Base-by-base conservation (phyloP, 2,888 invertebrate species). In the Drosophila formosana region DNA sequence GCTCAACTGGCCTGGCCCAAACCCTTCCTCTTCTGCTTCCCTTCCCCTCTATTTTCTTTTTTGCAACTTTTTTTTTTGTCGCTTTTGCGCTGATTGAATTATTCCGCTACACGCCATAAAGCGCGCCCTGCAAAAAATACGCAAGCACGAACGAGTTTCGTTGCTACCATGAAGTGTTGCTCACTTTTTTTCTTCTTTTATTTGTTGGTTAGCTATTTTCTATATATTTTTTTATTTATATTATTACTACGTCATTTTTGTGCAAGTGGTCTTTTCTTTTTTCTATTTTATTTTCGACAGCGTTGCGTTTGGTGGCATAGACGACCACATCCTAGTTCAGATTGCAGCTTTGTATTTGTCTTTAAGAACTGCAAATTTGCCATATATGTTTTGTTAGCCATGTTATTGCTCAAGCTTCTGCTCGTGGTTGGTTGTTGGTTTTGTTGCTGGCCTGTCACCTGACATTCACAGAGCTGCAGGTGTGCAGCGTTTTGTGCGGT, bases 91-190 rank as follows among this genome's bases (percentile, higher is more conserved):
- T 85, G 89, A 85, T 89, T 85, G 87, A 85, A 85, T 85, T 85
- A 85, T 85, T 85, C 87, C 89, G 89, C 85, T 89, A 83, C 87
- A 89, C 87, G 89, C 85, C 80, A 82, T 85, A 82, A 77, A 80
- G 82, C 77, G 72, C 73, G 72, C 73, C 51, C 66, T 66, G 63
- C 52, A 70, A 68, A 56, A 71, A 56, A 51, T 30, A 72, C 60
- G 67, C 46, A 66, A 68, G 63, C 65, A 58, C 56, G 66, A 46
- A 46, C 32, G 53, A 57, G 56, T 56, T 75, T 73, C 60, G 51
- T 49, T 61, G 30, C 61, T 57, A 45, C 51, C 45, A 45, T 26
- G 34, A 37, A 37, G 37, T 11, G 11, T 41, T 43, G 4, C 30
- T 32, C 43, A 18, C 18, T 25, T 55, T n/a, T 18, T 58, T 37